Percentiles rank a stretch among this genome's conserved stretches.
These are phyloP conservation scores for Silurus glanis DNA, from an alignment of 2,113 vertebrate genomes.

Conservation along the genomic window DNA sequence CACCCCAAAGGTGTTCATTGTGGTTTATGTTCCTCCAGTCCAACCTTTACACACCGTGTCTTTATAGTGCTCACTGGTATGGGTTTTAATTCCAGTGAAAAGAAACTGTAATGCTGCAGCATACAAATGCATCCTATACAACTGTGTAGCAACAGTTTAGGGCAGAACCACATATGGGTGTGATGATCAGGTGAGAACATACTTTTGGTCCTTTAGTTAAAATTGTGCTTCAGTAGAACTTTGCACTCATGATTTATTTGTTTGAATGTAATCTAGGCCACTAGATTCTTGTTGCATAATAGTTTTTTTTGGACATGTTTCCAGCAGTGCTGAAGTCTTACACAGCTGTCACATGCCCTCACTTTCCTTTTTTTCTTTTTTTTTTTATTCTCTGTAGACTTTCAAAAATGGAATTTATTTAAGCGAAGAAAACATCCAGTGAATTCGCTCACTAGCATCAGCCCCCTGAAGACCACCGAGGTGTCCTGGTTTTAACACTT, in stretches of 20 bases:
- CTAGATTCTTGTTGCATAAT: not conserved
- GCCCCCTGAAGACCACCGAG: not conserved
- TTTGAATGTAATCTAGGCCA: not conserved
- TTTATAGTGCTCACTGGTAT: not conserved
- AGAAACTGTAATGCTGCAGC: no score
- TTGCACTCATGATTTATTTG: not conserved
- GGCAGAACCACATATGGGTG: not conserved
- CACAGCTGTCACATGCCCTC: not conserved
- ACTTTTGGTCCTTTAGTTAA: not conserved
- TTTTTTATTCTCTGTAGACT: not conserved
- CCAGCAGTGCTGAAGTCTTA: not conserved
- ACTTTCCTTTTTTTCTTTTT: not conserved
- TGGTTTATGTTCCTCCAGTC: not conserved
- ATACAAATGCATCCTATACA: no score
- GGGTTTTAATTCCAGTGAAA: no score
- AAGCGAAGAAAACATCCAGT: not conserved
- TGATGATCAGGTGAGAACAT: not conserved
- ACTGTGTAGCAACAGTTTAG: not conserved
- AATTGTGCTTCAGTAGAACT: no score
- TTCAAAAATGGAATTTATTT: not conserved
- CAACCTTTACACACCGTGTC: no score
- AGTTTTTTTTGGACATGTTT: not conserved
- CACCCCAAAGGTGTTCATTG: not conserved
- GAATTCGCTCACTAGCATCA: not conserved
- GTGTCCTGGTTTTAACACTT: conserved; percentile 26